Evolutionary conservation across 2,113 vertebrate species (phyloP).

Genomic region (Ancistrus triradiatus): DNA sequence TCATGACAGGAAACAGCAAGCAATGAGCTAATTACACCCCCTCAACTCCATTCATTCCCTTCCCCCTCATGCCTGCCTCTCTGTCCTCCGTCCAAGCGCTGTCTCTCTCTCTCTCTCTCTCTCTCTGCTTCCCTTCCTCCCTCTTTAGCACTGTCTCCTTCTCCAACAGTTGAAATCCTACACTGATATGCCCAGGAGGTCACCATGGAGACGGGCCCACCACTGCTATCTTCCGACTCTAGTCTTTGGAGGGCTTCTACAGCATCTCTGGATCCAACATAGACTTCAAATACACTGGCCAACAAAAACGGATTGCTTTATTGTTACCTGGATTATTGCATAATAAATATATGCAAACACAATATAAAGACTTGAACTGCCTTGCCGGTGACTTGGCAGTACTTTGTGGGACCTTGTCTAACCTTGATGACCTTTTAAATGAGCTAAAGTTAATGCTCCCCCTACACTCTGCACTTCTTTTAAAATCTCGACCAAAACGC

Average conservation of each 20-base stretch:
- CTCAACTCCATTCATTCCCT: constrained; percentile 7
- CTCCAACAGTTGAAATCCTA: constrained; percentile 52
- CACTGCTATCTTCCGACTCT: constrained; percentile 47
- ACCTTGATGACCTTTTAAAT: no score
- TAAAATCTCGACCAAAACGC: no score
- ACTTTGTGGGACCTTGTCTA: no score
- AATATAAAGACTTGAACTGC: no score
- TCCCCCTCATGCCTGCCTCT: constrained; percentile 1
- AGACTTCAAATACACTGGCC: no score
- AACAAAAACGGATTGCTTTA: no score
- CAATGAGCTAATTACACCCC: constrained; percentile 42
- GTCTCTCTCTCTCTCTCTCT: constrained; percentile 31
- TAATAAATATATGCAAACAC: no score
- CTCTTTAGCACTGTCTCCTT: constrained; percentile 44
- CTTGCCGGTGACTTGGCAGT: no score
- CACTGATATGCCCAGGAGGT: constrained; percentile 54
- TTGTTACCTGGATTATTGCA: no score
- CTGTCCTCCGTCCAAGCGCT: constrained; percentile 29
- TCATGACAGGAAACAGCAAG: constrained; percentile 45
- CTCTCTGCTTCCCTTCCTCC: constrained; percentile 23
- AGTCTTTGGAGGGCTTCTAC: constrained; percentile 39
- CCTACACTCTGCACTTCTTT: no score
- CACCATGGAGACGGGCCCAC: constrained; percentile 56
- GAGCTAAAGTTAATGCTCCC: no score
- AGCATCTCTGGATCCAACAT: constrained; percentile 26